Conservation (phyloP, 2,797 vertebrate genomes). For the Myotis myotis region DNA sequence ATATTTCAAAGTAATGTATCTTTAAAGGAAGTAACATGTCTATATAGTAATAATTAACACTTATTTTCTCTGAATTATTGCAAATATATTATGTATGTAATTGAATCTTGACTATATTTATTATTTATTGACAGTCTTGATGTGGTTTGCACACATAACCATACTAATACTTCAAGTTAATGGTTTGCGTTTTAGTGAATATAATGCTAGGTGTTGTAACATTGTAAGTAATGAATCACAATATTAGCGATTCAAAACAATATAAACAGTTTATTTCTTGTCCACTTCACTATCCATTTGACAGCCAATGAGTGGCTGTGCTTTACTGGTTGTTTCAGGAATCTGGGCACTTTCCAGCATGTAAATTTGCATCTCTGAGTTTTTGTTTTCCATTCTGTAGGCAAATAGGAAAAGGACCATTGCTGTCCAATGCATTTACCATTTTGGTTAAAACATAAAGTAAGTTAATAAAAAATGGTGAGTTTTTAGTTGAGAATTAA, state of each 20-base stretch:
- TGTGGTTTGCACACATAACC: neutral
- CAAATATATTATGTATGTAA: neutral
- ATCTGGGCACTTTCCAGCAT: neutral
- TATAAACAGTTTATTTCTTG: neutral
- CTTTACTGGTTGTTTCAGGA: neutral
- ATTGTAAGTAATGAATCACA: neutral
- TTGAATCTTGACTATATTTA: neutral
- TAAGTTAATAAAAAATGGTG: neutral
- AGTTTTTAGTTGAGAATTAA: neutral
- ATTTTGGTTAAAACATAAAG: neutral
- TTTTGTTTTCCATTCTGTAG: neutral
- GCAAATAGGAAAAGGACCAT: neutral
- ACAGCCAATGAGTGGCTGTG: neutral
- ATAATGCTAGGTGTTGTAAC: neutral
- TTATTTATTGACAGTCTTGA: neutral
- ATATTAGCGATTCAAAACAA: neutral
- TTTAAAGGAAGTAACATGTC: neutral
- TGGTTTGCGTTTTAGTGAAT: neutral
- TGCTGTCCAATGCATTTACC: neutral
- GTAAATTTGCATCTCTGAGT: neutral
- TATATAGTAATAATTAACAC: neutral
- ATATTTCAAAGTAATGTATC: neutral
- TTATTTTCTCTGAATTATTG: neutral
- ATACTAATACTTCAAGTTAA: neutral
- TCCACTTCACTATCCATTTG: neutral